Conservation (phyloP, 2,797 vertebrate species). For the Erethizon dorsatum region DNA sequence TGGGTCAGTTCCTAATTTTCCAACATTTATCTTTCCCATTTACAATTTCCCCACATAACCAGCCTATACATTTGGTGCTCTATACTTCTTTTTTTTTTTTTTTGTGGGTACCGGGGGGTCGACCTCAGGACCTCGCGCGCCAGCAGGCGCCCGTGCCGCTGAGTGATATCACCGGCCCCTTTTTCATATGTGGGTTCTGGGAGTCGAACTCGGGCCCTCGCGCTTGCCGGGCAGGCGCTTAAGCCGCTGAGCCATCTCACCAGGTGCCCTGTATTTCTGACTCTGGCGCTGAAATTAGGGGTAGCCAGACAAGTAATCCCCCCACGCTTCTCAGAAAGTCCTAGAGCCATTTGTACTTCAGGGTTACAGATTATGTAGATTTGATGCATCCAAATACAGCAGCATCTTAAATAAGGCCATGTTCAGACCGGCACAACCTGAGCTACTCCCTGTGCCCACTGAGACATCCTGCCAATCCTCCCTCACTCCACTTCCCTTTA, state of each 20-base stretch:
- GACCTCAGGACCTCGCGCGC: no score
- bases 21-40: slow-evolving; percentile 83
- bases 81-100: slow-evolving; percentile 30
- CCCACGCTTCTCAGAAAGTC: slow-evolving; percentile 55
- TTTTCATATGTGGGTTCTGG: no score
- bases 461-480: not conserved
- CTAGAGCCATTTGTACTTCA: not conserved
- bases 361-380: not conserved
- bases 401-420: not conserved
- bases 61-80: not conserved
- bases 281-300: not conserved
- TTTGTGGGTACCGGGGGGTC: no score
- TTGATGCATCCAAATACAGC: not conserved
- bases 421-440: not conserved
- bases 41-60: slow-evolving; percentile 80
- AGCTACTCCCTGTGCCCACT: not conserved
- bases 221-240: no score
- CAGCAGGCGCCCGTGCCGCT: no score
- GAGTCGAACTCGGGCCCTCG: no score
- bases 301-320: not conserved
- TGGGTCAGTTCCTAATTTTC: slow-evolving; percentile 85
- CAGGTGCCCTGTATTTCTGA: slow-evolving; percentile 48
- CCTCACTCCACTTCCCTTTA: not conserved
- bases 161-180: no score
- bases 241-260: no score